phyloP scores from a whole-genome alignment of 30 jellyfish, hydroid and myxozoan genomes.

The Hydra vulgaris region DNA sequence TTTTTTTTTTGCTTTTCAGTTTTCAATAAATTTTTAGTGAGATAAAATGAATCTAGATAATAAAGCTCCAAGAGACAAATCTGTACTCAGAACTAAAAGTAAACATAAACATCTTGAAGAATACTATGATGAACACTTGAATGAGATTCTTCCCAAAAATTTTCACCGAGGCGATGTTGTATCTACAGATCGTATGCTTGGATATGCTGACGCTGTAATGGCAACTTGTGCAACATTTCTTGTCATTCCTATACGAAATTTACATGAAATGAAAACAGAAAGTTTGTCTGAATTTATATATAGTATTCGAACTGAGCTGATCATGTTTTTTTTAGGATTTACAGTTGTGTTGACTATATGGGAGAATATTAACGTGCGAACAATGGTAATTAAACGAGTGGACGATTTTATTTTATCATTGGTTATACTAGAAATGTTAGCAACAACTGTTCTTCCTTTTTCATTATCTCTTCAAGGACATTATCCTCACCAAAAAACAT shows the following conservation, averaged over 20 bases:
- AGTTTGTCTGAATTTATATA: constrained; percentile 1
- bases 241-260: constrained; percentile 20
- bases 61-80: neutral
- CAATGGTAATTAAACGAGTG: constrained; percentile 19
- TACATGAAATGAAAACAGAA: neutral
- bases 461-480: constrained; percentile 22
- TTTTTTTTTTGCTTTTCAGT: too few relatives aligned
- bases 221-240: constrained; percentile 33
- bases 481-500: constrained; percentile 3
- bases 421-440: constrained; percentile 7
- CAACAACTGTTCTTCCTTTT: constrained; percentile 8
- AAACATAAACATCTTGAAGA: constrained; percentile 8
- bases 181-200: constrained; percentile 15
- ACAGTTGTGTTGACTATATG: constrained; percentile 10
- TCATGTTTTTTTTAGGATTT: constrained; percentile 24
- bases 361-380: constrained; percentile 19
- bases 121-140: constrained; percentile 15
- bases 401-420: constrained; percentile 17
- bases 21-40: too few relatives aligned
- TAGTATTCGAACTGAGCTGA: neutral
- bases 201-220: constrained; percentile 34
- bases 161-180: constrained; percentile 30
- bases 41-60: neutral
- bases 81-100: neutral
- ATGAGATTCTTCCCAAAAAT: constrained; percentile 12